phyloP scores from a whole-genome alignment of 1,140 invertebrate species.

The Camponotus vicinus region DNA sequence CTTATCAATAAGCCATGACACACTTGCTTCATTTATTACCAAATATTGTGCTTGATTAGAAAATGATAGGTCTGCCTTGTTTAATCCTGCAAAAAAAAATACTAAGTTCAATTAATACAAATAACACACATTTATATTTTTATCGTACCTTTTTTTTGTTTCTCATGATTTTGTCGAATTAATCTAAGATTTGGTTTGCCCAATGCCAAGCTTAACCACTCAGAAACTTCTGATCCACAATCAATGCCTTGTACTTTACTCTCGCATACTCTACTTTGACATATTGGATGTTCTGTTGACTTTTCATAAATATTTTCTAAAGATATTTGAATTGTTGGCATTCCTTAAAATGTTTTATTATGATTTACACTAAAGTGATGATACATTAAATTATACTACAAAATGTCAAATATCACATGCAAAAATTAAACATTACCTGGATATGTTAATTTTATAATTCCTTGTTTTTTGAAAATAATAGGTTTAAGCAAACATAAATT shows the following conservation, averaged over 20 bases:
- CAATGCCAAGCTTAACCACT: constrained; percentile 92
- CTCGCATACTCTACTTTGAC: constrained; percentile 94
- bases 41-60: constrained; percentile 96
- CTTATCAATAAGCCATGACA: constrained; percentile 89
- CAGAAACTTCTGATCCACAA: constrained; percentile 92
- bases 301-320: constrained; percentile 76
- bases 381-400: not conserved
- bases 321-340: constrained; percentile 85
- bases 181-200: constrained; percentile 89
- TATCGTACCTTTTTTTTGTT: constrained; percentile 67
- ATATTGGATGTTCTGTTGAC: constrained; percentile 85
- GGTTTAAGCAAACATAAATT: constrained; percentile 94
- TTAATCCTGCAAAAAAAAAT: constrained; percentile 73
- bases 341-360: constrained; percentile 83
- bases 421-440: constrained; percentile 86
- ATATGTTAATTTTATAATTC: constrained; percentile 89
- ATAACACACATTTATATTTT: not conserved
- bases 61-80: constrained; percentile 89
- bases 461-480: constrained; percentile 88
- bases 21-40: constrained; percentile 92
- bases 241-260: constrained; percentile 93
- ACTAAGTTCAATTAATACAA: not conserved
- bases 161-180: constrained; percentile 88
- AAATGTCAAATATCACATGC: not conserved
- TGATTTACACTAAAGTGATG: not conserved